Percentiles rank a stretch among this genome's conserved stretches.
These are phyloP conservation scores for Drosophila watanabei DNA, from an alignment of 1,140 invertebrate genomes.

Conservation along the genomic window DNA sequence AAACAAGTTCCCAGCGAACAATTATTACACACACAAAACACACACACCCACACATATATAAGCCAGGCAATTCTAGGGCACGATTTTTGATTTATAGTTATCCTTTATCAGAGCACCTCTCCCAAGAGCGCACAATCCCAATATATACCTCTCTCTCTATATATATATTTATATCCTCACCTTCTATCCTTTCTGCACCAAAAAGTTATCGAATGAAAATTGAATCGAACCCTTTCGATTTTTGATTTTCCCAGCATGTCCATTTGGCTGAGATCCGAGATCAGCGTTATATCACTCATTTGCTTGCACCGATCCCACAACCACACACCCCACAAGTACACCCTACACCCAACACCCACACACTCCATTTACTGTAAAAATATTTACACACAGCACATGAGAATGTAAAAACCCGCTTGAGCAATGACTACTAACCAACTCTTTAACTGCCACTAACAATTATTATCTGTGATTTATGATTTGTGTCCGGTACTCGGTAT, in stretches of 20 bases:
- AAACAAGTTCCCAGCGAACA: constrained; percentile 11
- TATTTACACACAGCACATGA: constrained; percentile 66
- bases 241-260: constrained; percentile 2
- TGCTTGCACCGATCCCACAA: constrained; percentile 55
- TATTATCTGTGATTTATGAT: constrained; percentile 33
- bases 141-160: constrained; percentile 25
- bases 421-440: constrained; percentile 69
- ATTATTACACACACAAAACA: not conserved
- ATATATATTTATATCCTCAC: constrained; percentile 35
- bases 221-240: constrained; percentile 11
- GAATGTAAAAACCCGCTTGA: constrained; percentile 50
- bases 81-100: constrained; percentile 36
- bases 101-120: constrained; percentile 41
- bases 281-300: constrained; percentile 52
- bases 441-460: constrained; percentile 38
- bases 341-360: constrained; percentile 4
- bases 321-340: constrained; percentile 26
- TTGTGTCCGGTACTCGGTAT: constrained; percentile 23
- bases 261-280: constrained; percentile 18
- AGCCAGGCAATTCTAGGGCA: constrained; percentile 38
- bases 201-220: constrained; percentile 31
- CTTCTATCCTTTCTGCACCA: constrained; percentile 31
- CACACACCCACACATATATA: constrained; percentile 39
- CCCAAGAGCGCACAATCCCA: constrained; percentile 44
- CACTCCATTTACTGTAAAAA: constrained; percentile 46